Base-by-base conservation (phyloP, 2,888 invertebrate species). In the Plebejus anna region DNA sequence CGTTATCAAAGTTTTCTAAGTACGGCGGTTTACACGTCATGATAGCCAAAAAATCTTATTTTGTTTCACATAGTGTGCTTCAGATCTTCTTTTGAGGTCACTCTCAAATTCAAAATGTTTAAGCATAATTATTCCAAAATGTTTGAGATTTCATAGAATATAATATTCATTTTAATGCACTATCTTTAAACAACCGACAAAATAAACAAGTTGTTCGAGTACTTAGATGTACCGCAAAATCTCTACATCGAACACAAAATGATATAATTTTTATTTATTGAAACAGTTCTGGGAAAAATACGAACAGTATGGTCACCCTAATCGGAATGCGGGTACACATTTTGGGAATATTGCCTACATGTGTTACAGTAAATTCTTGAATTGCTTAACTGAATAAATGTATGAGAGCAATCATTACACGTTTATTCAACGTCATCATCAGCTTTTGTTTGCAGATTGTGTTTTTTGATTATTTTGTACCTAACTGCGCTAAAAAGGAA, bases 281-380 rank as follows among this genome's bases (percentile, higher is more conserved):
- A 55, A 55, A 55, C 55, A 55, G 55, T 55, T 4, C 1, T 16
- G 16, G 16, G 0, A 4, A 3, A 16, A 55, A 36, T n/a, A 51
- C 32, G 4, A n/a, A 55, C 47, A 70, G 32, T 22, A 38, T 72
- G 72, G 76, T 42, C 72, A 13, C 76, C 38, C 28, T 72, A 38
- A 42, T 32, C 28, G 75, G 42, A 61, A 75, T 42, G 75, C 75
- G 76, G 72, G 72, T 76, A 70, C 72, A 76, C 72, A 59, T 76
- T 72, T 47, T 16, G 55, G 57, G 76, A 72, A 76, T 76, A 76
- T 76, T 59, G 72, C 72, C 59, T 72, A 59, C 76, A 76, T 76
- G 76, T 76, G 72, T 76, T 76, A 71, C 57, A 42, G 72, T 76
- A 76, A 57, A 76, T 73, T 73, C 76, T 71, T 71, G 76, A 76